phyloP scores from a whole-genome alignment of 1,140 invertebrate species.

The Ostrea denselamellosa region DNA sequence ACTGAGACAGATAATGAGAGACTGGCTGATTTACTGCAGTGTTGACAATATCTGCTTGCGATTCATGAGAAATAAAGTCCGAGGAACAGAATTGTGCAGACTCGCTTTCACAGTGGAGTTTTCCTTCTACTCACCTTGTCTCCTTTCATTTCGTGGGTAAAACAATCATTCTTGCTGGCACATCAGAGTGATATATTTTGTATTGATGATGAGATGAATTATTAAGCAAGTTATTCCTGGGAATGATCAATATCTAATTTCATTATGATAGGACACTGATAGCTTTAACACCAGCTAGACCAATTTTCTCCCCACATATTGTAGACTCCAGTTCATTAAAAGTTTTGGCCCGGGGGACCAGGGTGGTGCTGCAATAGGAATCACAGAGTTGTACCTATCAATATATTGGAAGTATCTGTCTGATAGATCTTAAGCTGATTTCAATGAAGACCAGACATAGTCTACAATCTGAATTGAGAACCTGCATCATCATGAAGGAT shows the following conservation, averaged over 20 bases:
- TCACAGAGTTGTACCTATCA: too few relatives aligned
- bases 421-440: too few relatives aligned
- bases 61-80: not conserved
- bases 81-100: not conserved
- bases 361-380: too few relatives aligned
- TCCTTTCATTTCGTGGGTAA: not conserved
- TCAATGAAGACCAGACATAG: too few relatives aligned
- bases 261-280: slow-evolving; percentile 12
- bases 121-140: not conserved
- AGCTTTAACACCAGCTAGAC: slow-evolving; percentile 12
- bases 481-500: too few relatives aligned
- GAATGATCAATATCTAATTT: slow-evolving; percentile 28
- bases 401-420: too few relatives aligned
- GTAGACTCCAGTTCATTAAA: too few relatives aligned
- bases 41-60: not conserved
- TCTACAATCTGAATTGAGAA: too few relatives aligned
- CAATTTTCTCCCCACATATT: not conserved
- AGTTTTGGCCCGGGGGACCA: too few relatives aligned
- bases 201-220: slow-evolving; percentile 31
- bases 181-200: not conserved
- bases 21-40: not conserved
- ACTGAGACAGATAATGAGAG: not conserved
- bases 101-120: not conserved
- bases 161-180: not conserved
- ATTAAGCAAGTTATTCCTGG: slow-evolving; percentile 12